Conservation (phyloP, 2,797 vertebrate species). For the Molothrus ater region DNA sequence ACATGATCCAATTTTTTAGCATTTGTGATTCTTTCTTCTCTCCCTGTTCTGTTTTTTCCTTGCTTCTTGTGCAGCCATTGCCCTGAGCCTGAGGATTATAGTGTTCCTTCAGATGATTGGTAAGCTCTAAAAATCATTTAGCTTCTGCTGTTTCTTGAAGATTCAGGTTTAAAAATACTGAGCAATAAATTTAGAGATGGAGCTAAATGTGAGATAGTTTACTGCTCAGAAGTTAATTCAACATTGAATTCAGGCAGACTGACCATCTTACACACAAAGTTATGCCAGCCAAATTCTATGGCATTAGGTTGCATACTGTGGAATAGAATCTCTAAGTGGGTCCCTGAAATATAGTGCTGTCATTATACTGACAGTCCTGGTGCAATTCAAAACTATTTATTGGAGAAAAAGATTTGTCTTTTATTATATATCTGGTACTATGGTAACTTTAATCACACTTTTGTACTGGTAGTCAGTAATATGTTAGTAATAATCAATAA, state of each 20-base stretch:
- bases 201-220: not conserved
- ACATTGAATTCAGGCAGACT: not conserved
- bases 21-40: conserved; percentile 65
- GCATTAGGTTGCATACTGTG: not conserved
- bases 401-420: not conserved
- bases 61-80: conserved; percentile 87
- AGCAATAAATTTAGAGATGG: not conserved
- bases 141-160: conserved; percentile 58
- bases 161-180: not conserved
- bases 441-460: not conserved
- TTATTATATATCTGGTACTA: not conserved
- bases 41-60: conserved; percentile 70
- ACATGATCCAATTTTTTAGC: not conserved
- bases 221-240: not conserved
- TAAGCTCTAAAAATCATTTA: conserved; percentile 81
- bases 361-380: not conserved
- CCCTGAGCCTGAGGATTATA: conserved; percentile 93
- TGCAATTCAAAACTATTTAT: not conserved
- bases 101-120: conserved; percentile 92
- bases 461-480: not conserved
- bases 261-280: not conserved
- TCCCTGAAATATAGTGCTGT: not conserved
- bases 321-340: not conserved
- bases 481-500: not conserved
- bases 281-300: not conserved